Conservation (phyloP, 2,113 vertebrate genomes). For the Alethe diademata region DNA sequence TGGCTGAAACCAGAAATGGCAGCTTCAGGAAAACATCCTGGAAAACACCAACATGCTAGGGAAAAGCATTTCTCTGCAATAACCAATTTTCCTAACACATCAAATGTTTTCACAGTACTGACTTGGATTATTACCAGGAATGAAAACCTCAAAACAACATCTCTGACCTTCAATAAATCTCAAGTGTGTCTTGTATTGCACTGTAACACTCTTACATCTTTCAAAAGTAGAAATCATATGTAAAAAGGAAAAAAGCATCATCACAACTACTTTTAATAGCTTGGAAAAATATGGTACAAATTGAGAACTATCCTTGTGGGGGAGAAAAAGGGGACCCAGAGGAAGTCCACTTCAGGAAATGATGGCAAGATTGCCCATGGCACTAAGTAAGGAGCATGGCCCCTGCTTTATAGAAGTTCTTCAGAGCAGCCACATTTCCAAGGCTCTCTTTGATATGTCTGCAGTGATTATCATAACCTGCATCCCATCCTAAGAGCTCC, state of each 20-base stretch:
- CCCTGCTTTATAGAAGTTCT: background rate
- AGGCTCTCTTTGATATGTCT: background rate
- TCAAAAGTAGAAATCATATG: background rate
- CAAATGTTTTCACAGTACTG: background rate
- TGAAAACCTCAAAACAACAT: background rate
- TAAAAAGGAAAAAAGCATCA: background rate
- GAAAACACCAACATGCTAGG: background rate
- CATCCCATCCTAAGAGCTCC: background rate
- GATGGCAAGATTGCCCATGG: rapidly evolving
- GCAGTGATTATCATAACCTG: background rate
- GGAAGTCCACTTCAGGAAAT: background rate
- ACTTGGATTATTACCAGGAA: background rate
- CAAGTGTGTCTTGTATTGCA: too few relatives aligned
- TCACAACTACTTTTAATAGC: background rate
- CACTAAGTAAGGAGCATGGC: background rate
- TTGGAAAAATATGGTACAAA: background rate
- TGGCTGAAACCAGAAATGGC: background rate
- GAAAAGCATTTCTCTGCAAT: background rate
- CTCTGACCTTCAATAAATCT: background rate
- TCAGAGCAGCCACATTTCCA: background rate
- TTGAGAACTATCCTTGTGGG: background rate
- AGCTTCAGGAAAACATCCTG: background rate
- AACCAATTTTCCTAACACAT: background rate
- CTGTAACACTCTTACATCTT: rapidly evolving
- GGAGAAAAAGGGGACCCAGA: background rate